Base-by-base conservation (phyloP, 2,797 vertebrate genomes). In the Alfaro cultratus region DNA sequence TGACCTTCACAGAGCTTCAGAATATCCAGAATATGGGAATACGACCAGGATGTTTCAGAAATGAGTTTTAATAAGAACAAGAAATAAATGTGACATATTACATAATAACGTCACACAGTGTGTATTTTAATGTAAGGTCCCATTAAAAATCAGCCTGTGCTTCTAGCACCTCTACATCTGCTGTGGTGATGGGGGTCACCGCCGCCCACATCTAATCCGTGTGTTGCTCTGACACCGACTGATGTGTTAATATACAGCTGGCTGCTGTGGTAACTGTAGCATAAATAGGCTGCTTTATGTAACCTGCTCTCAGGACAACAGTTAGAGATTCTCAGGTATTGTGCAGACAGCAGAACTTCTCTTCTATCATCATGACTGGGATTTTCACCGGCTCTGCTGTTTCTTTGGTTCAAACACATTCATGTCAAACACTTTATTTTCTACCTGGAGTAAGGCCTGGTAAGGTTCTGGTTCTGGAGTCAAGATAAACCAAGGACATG, bases 241-340 rank as follows among this genome's bases (percentile, higher is more conserved):
- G 39, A 41, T 31, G 53, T 60, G 51, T 75, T 29, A 60, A 60
- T 75, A 57, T n/a, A 43, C 26, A 6, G 23, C 73, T 51, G 49
- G 73, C 74, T 57, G 53, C 53, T 29, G 26, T 21, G 41, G 43
- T 76, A 62, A 49, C 34, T 49, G 57, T 49, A 34, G 7, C 31
- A 64, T 36, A 31, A 76, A 49, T 67, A 49, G 12, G 43, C 43
- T 1, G 16, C 55, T 31, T 75, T 77, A 39, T 53, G 62, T 39
- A 76, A 76, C n/a, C 31, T 77, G 21, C 60, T 29, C 7, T n/a
- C n/a, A 77, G 47, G 67, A 71, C 67, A 67, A 23, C 39, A 70
- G 10, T 70, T 26, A 6, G 26, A 68, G 31, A 64, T 18, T 36
- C 31, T 34, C 60, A 64, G 31, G 31, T 36, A 64, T 64, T 36